A percentile compares a stretch with the other conserved stretches of the same genome.
Evolutionary conservation across 2,113 vertebrate genomes (phyloP).

Genomic region (Anser brachyrhynchus): DNA sequence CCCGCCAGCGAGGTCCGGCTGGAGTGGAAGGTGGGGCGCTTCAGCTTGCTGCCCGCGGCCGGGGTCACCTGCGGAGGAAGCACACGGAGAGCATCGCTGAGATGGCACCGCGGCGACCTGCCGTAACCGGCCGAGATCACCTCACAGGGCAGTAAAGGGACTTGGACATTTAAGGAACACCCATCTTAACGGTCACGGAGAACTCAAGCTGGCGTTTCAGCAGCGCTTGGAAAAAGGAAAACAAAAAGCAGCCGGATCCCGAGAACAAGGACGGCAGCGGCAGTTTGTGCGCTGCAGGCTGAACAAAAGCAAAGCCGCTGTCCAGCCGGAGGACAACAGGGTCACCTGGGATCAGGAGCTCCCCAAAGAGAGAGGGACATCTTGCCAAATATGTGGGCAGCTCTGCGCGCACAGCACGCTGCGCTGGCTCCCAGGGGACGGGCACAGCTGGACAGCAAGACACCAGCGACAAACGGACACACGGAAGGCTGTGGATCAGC

Average conservation of each 20-base stretch:
- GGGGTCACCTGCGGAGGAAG: conserved; percentile 83
- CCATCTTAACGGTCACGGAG: conserved; percentile 70
- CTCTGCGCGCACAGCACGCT: neutral
- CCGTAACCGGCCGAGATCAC: accelerated
- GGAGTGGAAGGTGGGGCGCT: conserved; percentile 93
- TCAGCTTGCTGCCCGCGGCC: conserved; percentile 87
- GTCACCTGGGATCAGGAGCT: neutral
- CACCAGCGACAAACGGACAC: accelerated
- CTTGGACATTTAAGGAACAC: neutral
- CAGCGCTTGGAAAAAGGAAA: neutral
- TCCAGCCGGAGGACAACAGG: neutral
- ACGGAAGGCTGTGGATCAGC: accelerated
- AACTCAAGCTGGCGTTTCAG: conserved; percentile 5
- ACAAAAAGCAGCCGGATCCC: neutral
- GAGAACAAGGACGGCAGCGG: neutral
- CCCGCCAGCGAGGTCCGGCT: conserved; percentile 92
- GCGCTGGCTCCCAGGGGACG: neutral
- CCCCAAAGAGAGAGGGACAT: accelerated
- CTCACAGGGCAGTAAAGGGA: accelerated
- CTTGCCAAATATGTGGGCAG: accelerated
- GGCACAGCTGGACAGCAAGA: accelerated
- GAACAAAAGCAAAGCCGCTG: neutral
- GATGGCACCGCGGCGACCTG: accelerated
- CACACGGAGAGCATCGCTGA: neutral
- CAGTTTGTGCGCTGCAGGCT: neutral